These are phyloP conservation scores for Blennius ocellaris DNA, from an alignment of 2,113 vertebrate species.

Conservation along the genomic window DNA sequence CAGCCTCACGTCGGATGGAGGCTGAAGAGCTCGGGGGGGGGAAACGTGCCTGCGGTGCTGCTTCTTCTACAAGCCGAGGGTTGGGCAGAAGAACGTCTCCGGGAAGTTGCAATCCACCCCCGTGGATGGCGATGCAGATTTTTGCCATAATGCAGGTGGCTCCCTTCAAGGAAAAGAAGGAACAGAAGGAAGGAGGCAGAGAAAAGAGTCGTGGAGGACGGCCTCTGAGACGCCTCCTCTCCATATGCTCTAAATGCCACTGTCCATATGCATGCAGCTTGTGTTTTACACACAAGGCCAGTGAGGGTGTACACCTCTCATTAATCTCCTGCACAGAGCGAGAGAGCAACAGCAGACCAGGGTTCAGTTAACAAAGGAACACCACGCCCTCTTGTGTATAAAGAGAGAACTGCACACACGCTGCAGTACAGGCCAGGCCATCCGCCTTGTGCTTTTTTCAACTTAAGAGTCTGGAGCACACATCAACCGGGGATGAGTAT, in stretches of 20 bases:
- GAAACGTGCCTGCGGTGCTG: conserved; percentile 32
- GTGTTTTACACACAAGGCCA: conserved; percentile 28
- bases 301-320: conserved; percentile 43
- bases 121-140: conserved; percentile 40
- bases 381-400: conserved; percentile 67
- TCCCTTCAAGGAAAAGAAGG: conserved; percentile 15
- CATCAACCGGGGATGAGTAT: not conserved
- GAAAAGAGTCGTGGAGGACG: conserved; percentile 27
- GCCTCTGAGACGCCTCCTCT: conserved; percentile 30
- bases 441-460: not conserved
- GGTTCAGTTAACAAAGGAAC: conserved; percentile 2
- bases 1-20: conserved; percentile 9
- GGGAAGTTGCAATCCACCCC: not conserved
- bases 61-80: not conserved
- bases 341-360: conserved; percentile 26
- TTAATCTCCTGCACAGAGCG: conserved; percentile 42
- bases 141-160: conserved; percentile 48
- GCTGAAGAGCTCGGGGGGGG: conserved; percentile 36
- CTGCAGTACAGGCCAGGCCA: not conserved
- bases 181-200: conserved; percentile 13
- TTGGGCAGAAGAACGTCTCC: not conserved
- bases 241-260: conserved; percentile 40
- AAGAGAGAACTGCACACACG: conserved; percentile 27
- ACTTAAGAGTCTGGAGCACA: too few species aligned
- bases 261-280: conserved; percentile 44